Conservation (phyloP, 2,113 vertebrate species). For the Ceyx cyanopectus region DNA sequence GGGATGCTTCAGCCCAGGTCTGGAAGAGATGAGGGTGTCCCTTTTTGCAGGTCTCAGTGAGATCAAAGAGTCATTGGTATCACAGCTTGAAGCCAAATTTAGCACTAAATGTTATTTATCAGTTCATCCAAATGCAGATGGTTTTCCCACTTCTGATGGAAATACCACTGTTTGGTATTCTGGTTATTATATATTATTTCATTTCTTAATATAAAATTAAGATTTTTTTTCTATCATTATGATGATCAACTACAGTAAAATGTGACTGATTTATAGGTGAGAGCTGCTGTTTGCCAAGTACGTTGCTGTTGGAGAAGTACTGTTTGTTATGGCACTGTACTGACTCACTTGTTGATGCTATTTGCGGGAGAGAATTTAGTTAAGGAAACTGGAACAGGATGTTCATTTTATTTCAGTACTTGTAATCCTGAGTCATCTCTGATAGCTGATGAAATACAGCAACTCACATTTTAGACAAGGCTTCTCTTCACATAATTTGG, state of each 20-base stretch:
- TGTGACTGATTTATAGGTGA: constrained; percentile 24
- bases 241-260: constrained; percentile 22
- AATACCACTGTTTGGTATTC: constrained; percentile 33
- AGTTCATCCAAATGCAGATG: constrained; percentile 12
- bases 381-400: constrained; percentile 58
- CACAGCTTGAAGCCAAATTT: neutral
- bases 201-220: constrained; percentile 15
- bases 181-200: neutral
- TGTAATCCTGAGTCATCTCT: constrained; percentile 44
- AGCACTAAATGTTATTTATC: neutral
- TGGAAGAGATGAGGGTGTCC: neutral
- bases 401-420: constrained; percentile 60
- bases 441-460: constrained; percentile 13
- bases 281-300: constrained; percentile 18
- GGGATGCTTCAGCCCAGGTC: neutral
- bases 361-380: constrained; percentile 47
- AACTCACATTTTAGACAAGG: neutral
- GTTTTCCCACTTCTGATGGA: constrained; percentile 20
- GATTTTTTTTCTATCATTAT: neutral
- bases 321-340: constrained; percentile 53
- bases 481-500: constrained; percentile 18
- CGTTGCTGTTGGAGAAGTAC: neutral
- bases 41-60: neutral
- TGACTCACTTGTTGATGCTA: constrained; percentile 63
- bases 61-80: neutral